Conservation (phyloP, 2,113 vertebrate species). For the Microcebus ravelobensis region DNA sequence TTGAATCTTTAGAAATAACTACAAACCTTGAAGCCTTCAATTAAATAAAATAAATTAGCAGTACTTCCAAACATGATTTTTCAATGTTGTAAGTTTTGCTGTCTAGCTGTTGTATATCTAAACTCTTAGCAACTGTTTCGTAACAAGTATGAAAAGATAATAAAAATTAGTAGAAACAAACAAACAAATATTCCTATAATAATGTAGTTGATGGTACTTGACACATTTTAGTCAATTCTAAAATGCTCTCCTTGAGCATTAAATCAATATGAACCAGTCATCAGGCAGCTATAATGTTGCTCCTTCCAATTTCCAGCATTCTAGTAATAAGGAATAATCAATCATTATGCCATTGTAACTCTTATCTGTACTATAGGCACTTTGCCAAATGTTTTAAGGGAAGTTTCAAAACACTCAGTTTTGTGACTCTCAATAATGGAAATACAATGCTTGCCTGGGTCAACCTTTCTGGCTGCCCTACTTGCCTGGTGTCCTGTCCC, state of each 20-base stretch:
- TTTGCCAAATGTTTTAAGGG: not conserved
- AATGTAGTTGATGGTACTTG: not conserved
- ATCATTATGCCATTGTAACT: not conserved
- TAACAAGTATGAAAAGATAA: not conserved
- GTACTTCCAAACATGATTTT: not conserved
- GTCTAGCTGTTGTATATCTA: not conserved
- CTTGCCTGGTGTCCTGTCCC: not conserved
- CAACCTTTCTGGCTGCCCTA: not conserved
- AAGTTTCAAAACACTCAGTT: not conserved
- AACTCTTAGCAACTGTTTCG: not conserved
- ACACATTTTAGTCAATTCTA: not conserved
- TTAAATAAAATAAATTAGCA: constrained; percentile 21
- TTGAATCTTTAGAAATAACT: constrained; percentile 8
- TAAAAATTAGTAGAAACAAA: not conserved
- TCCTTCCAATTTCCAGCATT: not conserved
- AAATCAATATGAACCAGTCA: not conserved
- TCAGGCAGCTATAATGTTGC: not conserved
- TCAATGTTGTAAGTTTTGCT: not conserved
- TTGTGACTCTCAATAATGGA: not conserved
- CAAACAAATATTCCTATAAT: not conserved
- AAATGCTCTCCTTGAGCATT: not conserved
- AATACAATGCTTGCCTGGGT: not conserved
- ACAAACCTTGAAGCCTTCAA: not conserved
- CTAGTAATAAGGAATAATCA: not conserved
- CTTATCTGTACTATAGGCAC: not conserved